Evolutionary conservation across 64 coral and sea anemone genomes (phyloP), one percentile per base, ranked within the genome.

Genomic region (Porites australiensis): DNA sequence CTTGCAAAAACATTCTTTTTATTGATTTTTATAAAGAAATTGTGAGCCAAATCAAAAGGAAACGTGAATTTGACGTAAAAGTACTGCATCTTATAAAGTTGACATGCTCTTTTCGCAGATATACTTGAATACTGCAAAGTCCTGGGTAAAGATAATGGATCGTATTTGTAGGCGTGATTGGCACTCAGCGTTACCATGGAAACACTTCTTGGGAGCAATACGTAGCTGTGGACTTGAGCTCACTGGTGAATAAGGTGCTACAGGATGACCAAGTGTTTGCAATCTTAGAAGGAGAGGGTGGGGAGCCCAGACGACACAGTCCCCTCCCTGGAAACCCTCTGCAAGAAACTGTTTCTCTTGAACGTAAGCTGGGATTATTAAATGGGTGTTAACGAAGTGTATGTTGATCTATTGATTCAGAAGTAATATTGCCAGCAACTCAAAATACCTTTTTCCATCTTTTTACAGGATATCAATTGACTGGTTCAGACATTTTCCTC

Each of bases 261-360:
- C 61, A 83, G 47, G 81, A 83, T 59, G 81, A 83, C 62, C 81
- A 68, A 50, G 81, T 83, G 43, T 83, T 83, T 68, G 81, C 81
- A 21, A 13, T 68, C 15, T 48, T 83, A 46, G 81, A 16, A 68
- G 81, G 81, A 12, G 61, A 83, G 18, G 15, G 15, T 64, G 8
- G 44, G 44, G 18, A 64, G 14, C 63, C 62, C 3, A 49, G 45
- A 50, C 61, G 15, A 22, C 62, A 83, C 4, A 83, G 61, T 83
- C 43, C 81, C 47, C 18, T 83, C 43, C 10, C 16, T 16, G 2
- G 44, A 19, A 12, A 19, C 45, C 61, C 81, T 51, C 16, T 21
- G 45, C 81, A 83, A 16, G 81, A 83, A 47, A 67, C 81, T 1
- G 8, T 83, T 37, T 81, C 77, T 15, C 22, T 43, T 5, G 5